Evolutionary conservation across 1,140 invertebrate genomes (phyloP).

Genomic region (Danaus melanippus): DNA sequence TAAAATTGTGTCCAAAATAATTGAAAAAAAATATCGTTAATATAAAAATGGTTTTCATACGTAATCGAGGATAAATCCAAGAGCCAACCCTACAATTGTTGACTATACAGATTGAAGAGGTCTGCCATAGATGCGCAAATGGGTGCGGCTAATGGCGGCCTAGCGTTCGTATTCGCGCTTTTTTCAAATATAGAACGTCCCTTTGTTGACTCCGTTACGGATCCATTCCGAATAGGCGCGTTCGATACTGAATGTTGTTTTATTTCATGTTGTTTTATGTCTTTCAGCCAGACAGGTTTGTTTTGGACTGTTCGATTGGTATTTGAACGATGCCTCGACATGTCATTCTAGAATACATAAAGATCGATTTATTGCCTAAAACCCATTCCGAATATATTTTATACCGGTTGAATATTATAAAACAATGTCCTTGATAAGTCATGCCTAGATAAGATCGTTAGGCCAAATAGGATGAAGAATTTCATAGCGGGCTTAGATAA

Average conservation of each 20-base stretch:
- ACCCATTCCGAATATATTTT: too few species aligned
- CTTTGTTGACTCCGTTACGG: conserved; percentile 61
- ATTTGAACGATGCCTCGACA: conserved; percentile 13
- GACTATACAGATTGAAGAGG: conserved; percentile 64
- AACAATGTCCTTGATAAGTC: too few species aligned
- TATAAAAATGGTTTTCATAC: too few species aligned
- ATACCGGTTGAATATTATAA: too few species aligned
- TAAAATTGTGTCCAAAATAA: too few species aligned
- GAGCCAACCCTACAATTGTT: conserved; percentile 57
- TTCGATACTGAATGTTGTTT: conserved; percentile 53
- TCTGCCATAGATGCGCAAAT: conserved; percentile 57
- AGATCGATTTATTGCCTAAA: too few species aligned
- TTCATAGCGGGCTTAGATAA: too few species aligned
- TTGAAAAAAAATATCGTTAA: too few species aligned
- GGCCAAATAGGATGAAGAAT: too few species aligned
- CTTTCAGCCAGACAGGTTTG: conserved; percentile 38
- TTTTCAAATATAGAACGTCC: conserved; percentile 60
- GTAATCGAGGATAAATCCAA: conserved; percentile 6
- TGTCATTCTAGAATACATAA: background rate
- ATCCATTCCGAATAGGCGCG: conserved; percentile 56
- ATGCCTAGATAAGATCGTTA: too few species aligned
- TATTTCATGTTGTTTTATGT: conserved; percentile 44
- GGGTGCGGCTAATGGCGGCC: conserved; percentile 60
- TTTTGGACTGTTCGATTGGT: conserved; percentile 34
- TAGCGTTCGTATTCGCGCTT: conserved; percentile 60